Percentiles rank a stretch among this genome's conserved stretches.
Conservation (phyloP, 1,140 invertebrate genomes). For the Meloidogyne exigua region DNA sequence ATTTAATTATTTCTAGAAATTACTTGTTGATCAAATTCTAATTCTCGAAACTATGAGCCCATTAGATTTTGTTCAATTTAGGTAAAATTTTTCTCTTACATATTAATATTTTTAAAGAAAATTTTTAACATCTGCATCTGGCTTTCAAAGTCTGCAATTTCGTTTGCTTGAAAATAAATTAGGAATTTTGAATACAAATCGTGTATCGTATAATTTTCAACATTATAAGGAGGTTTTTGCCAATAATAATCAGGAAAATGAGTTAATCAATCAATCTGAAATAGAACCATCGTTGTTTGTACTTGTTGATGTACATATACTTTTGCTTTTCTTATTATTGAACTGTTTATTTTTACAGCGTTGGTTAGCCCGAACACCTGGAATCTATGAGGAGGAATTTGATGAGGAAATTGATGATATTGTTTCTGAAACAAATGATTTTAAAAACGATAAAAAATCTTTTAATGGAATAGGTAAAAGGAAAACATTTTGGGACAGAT, state of each 20-base stretch:
- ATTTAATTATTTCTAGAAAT: too few species aligned
- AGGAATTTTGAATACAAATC: conserved; percentile 79
- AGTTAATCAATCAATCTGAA: conserved; percentile 76
- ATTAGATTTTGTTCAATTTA: conserved; percentile 92
- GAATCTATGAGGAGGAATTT: conserved; percentile 70
- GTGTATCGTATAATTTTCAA: conserved; percentile 87
- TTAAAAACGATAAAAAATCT: background rate
- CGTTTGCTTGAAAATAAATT: conserved; percentile 93
- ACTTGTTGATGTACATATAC: conserved; percentile 76
- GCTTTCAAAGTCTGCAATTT: conserved; percentile 96
- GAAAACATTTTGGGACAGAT: conserved; percentile 42
- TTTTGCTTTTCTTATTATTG: background rate
- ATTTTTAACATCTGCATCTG: conserved; percentile 87
- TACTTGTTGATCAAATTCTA: conserved; percentile 91
- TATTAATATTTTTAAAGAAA: conserved; percentile 65
- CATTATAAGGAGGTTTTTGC: conserved; percentile 82
- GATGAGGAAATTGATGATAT: conserved; percentile 12
- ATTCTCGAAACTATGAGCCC: conserved; percentile 98
- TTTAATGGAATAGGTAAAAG: background rate
- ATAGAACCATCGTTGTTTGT: conserved; percentile 78
- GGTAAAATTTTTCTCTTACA: conserved; percentile 64
- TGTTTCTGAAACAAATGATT: background rate
- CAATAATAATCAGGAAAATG: conserved; percentile 73
- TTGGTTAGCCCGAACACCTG: conserved; percentile 91
- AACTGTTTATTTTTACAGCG: conserved; percentile 52